phyloP scores from a whole-genome alignment of 2,888 invertebrate genomes.

The Drosophila koepferae region DNA sequence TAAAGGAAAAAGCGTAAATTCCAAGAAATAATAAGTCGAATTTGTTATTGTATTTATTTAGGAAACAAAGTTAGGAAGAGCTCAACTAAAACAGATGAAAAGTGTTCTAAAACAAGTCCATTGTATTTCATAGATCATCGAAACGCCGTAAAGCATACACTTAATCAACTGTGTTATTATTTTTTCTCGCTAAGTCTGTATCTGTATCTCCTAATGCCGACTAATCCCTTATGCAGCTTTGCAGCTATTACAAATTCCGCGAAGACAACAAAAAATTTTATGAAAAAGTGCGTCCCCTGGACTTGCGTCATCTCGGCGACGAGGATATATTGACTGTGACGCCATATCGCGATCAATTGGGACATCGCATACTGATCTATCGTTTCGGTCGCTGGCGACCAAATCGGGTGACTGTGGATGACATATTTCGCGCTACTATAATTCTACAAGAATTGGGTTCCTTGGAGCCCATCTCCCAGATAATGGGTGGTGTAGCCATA shows the following conservation, averaged over 20 bases:
- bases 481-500: conserved; percentile 91
- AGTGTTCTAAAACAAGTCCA: too few relatives aligned
- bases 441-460: conserved; percentile 90
- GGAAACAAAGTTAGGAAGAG: too few relatives aligned
- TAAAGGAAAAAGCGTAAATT: too few relatives aligned
- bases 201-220: neutral
- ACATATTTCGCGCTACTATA: conserved; percentile 90
- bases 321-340: conserved; percentile 90
- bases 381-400: conserved; percentile 92
- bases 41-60: too few relatives aligned
- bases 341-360: conserved; percentile 91
- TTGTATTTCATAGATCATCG: too few relatives aligned
- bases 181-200: neutral
- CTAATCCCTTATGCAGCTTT: conserved; percentile 85
- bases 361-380: conserved; percentile 89
- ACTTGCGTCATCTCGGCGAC: conserved; percentile 88
- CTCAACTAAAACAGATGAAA: too few relatives aligned
- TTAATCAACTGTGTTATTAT: too few relatives aligned
- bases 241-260: conserved; percentile 91
- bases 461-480: conserved; percentile 90
- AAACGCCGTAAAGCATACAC: too few relatives aligned
- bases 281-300: conserved; percentile 88
- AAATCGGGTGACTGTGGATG: conserved; percentile 88
- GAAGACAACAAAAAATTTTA: conserved; percentile 90
- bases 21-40: too few relatives aligned